phyloP scores from a whole-genome alignment of 2,113 vertebrate genomes.

The Puffinus mauretanicus region DNA sequence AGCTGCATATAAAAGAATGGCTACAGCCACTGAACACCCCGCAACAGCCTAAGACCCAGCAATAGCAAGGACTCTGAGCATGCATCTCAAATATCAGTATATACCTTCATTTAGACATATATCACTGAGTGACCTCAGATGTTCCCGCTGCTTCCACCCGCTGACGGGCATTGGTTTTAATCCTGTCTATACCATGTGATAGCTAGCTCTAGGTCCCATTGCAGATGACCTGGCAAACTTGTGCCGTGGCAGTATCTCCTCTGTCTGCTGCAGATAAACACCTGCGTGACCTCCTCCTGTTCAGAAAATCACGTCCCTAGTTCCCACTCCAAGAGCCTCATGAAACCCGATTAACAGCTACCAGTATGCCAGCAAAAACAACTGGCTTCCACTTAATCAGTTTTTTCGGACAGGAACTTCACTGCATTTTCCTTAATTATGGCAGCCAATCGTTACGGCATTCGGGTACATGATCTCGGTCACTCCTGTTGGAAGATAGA shows the following conservation, averaged over 20 bases:
- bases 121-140: background rate
- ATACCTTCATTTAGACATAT: background rate
- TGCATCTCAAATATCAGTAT: background rate
- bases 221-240: background rate
- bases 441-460: background rate
- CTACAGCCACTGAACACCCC: background rate
- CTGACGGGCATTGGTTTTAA: background rate
- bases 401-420: background rate
- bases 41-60: background rate
- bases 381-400: background rate
- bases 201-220: background rate
- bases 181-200: background rate
- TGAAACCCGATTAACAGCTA: background rate
- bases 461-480: accelerated
- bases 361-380: background rate
- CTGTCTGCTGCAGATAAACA: background rate
- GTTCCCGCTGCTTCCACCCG: background rate
- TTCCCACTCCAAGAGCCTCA: background rate
- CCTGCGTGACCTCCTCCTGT: background rate
- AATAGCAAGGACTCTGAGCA: background rate
- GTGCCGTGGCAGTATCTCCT: background rate
- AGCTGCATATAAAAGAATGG: background rate
- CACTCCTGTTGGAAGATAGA: background rate
- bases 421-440: background rate
- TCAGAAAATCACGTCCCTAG: background rate